Conservation (phyloP, 2,888 invertebrate species). For the Rutpela maculata region DNA sequence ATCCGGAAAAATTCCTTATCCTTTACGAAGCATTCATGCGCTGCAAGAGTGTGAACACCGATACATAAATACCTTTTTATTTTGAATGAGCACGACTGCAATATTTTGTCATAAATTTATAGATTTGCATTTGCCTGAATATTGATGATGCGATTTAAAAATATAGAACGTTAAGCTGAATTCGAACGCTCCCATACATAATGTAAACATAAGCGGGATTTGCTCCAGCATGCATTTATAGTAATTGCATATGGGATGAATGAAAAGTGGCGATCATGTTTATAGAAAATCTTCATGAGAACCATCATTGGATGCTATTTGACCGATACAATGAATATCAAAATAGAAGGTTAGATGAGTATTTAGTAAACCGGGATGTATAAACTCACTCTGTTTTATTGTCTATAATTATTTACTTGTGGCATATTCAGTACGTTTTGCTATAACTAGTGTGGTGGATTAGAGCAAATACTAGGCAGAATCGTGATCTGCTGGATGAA, state of each 20-base stretch:
- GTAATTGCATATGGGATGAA: background rate
- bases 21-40: conserved; percentile 40
- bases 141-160: conserved; percentile 36
- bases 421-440: too few relatives aligned
- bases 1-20: conserved; percentile 13
- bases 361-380: too few relatives aligned
- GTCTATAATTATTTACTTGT: too few relatives aligned
- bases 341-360: too few relatives aligned
- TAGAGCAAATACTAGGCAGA: too few relatives aligned
- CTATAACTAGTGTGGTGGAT: too few relatives aligned
- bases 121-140: conserved; percentile 35
- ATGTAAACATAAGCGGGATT: conserved; percentile 15
- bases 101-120: conserved; percentile 38
- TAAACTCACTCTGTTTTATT: too few relatives aligned
- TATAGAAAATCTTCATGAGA: too few relatives aligned
- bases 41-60: conserved; percentile 16
- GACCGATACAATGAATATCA: too few relatives aligned
- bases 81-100: conserved; percentile 22
- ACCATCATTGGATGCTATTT: too few relatives aligned
- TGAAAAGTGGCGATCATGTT: background rate
- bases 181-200: conserved; percentile 19
- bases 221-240: background rate
- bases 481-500: too few relatives aligned
- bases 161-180: conserved; percentile 13
- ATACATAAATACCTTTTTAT: conserved; percentile 42